These are phyloP conservation scores for Poeciliopsis paucimaculata DNA, from an alignment of 2,797 vertebrate species.

Conservation along the genomic window DNA sequence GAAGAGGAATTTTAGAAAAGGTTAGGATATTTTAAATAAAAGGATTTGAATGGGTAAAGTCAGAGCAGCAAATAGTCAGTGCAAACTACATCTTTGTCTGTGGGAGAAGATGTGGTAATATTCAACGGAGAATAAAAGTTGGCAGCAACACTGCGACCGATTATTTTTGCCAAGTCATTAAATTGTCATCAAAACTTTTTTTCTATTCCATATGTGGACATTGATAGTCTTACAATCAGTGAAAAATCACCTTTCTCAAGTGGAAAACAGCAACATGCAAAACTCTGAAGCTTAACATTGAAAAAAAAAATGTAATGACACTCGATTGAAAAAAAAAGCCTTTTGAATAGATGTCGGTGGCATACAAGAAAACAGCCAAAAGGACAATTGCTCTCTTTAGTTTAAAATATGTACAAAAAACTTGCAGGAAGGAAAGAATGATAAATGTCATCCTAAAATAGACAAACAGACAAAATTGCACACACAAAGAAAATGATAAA, in stretches of 20 bases:
- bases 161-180: neutral
- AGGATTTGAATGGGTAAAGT: slow-evolving; percentile 65
- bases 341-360: neutral
- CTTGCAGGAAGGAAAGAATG: neutral
- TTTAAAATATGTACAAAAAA: neutral
- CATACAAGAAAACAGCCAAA: neutral
- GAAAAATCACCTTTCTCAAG: neutral
- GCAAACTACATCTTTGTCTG: neutral
- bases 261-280: neutral
- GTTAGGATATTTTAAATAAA: slow-evolving; percentile 42
- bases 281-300: neutral
- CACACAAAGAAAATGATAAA: neutral
- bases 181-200: neutral
- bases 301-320: neutral
- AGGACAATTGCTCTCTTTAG: neutral
- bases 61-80: slow-evolving; percentile 60
- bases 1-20: slow-evolving; percentile 27
- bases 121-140: neutral
- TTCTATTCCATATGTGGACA: neutral
- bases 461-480: neutral
- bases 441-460: neutral
- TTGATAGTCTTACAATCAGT: neutral
- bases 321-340: neutral
- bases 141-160: neutral
- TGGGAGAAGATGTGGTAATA: neutral